Percentiles rank a stretch among this genome's conserved stretches.
Evolutionary conservation across 1,140 invertebrate species (phyloP).

Genomic region (Drosophila insularis): DNA sequence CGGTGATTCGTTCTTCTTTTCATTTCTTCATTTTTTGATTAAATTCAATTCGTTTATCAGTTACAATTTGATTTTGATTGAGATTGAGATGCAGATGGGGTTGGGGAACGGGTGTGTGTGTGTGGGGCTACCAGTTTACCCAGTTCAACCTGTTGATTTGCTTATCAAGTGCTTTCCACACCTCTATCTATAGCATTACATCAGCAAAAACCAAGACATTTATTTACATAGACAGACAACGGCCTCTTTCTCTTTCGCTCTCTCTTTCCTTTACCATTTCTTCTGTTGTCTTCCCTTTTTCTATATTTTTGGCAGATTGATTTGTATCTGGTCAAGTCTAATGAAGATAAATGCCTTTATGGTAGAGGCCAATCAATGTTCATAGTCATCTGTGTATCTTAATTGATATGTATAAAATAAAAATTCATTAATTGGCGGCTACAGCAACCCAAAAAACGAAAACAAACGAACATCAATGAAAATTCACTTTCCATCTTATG

Average conservation of each 20-base stretch:
- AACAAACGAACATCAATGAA: constrained; percentile 10
- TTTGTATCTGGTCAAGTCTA: constrained; percentile 15
- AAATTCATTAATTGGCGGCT: constrained; percentile 18
- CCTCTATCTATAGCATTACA: constrained; percentile 10
- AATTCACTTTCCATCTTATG: constrained; percentile 14
- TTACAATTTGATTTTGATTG: constrained; percentile 15
- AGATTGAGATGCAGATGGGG: constrained; percentile 2
- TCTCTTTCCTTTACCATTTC: neutral
- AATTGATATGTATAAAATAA: constrained; percentile 12
- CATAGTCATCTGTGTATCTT: neutral
- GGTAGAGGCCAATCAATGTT: constrained; percentile 9
- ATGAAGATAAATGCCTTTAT: constrained; percentile 21
- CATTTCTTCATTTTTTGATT: constrained; percentile 26
- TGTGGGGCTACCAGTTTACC: constrained; percentile 17
- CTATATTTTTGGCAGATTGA: constrained; percentile 7
- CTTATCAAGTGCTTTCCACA: constrained; percentile 18
- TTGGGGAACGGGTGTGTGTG: neutral
- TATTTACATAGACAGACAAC: constrained; percentile 1
- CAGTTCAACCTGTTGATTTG: constrained; percentile 19
- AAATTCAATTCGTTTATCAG: constrained; percentile 43
- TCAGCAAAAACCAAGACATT: constrained; percentile 3
- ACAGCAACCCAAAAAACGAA: neutral
- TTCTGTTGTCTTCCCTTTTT: neutral
- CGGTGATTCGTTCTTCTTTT: constrained; percentile 10
- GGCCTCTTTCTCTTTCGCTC: neutral